These are phyloP conservation scores for sheep (Ovis aries) DNA, from an alignment of 2,113 vertebrate genomes.

Conservation along the genomic window ARS-UI_Ramb_v3.0 NC_056057.1:38050501-38051000, in stretches of 20 bases:
- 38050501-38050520: not conserved
- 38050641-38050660: not conserved
- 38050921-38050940: not conserved
- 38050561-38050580: not conserved
- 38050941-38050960: not conserved
- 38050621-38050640: not conserved
- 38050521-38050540: not conserved
- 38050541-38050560: not conserved
- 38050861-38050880: not conserved
- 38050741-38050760: not conserved
- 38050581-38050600: not conserved
- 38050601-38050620: conserved; percentile 12
- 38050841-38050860: not conserved
- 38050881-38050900: not conserved
- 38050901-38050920: not conserved
- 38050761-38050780: conserved; percentile 11
- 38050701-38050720: not conserved
- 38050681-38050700: not conserved
- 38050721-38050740: conserved; percentile 35
- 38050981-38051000: not conserved
- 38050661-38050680: not conserved
- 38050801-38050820: conserved; percentile 10
- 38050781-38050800: conserved; percentile 26
- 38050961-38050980: not conserved
- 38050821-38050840: not conserved